A percentile compares a stretch with the other conserved stretches of the same genome.
phyloP scores from a whole-genome alignment of 2,113 vertebrate genomes.

The Clupea harengus region DNA sequence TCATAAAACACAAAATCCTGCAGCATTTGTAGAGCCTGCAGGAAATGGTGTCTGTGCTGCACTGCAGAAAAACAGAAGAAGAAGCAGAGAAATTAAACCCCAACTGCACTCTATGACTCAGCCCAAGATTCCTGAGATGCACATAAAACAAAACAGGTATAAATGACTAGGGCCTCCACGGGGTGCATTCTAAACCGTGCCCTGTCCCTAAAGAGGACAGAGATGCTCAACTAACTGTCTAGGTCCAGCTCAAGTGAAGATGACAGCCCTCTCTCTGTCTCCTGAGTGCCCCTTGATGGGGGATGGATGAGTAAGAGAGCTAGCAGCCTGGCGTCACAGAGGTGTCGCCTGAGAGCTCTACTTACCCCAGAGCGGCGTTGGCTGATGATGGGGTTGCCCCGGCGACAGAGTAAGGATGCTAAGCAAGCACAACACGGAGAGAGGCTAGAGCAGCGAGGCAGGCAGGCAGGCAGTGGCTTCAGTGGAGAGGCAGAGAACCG shows the following conservation, averaged over 20 bases:
- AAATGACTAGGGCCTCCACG: background rate
- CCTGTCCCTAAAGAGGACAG: background rate
- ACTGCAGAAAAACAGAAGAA: background rate
- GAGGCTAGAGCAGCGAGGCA: constrained; percentile 1
- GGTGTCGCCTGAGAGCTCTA: constrained; percentile 25
- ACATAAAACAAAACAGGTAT: background rate
- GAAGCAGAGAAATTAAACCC: background rate
- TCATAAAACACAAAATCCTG: constrained; percentile 4
- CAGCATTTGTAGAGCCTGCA: background rate
- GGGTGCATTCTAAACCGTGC: background rate
- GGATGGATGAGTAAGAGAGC: background rate
- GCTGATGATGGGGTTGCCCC: constrained; percentile 55
- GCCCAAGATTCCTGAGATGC: background rate
- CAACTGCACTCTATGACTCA: background rate
- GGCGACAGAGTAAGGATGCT: constrained; percentile 63
- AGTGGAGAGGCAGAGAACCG: background rate
- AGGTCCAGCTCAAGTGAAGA: background rate
- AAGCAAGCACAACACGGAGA: background rate
- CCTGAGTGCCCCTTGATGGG: background rate
- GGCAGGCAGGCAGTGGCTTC: no score
- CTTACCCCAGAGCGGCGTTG: constrained; percentile 61
- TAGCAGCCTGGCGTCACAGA: background rate
- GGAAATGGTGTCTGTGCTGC: background rate
- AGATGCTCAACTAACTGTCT: background rate
- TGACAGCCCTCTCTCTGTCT: background rate